Conservation (phyloP, 2,113 vertebrate genomes). For the Trachemys scripta region DNA sequence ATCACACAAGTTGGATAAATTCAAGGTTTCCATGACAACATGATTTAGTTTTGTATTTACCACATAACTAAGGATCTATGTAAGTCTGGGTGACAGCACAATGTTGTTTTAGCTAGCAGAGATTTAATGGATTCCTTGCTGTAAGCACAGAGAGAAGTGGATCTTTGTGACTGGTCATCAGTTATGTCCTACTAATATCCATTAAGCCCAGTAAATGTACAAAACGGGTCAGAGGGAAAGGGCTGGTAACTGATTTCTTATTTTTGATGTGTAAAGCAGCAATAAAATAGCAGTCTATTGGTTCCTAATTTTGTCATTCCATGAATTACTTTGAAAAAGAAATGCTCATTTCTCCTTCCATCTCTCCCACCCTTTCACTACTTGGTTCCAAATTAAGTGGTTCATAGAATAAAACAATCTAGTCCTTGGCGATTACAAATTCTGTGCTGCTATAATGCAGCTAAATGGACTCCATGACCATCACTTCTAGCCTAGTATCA, state of each 20-base stretch:
- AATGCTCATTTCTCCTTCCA: not conserved
- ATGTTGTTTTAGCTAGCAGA: not conserved
- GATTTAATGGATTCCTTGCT: not conserved
- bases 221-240: not conserved
- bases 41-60: not conserved
- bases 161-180: not conserved
- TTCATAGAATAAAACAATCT: not conserved
- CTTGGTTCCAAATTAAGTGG: not conserved
- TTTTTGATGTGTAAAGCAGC: not conserved
- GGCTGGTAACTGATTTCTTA: not conserved
- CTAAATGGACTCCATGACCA: not conserved
- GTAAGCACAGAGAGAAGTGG: not conserved
- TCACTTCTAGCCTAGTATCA: not conserved
- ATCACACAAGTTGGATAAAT: not conserved
- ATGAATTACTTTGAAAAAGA: not conserved
- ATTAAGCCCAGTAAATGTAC: not conserved
- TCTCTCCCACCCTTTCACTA: accelerated
- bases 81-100: not conserved
- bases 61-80: not conserved
- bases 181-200: not conserved
- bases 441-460: not conserved
- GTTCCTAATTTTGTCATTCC: not conserved
- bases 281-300: not conserved
- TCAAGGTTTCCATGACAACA: not conserved
- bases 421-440: not conserved